phyloP scores from a whole-genome alignment of 1,140 invertebrate genomes.

The Orius insidiosus region DNA sequence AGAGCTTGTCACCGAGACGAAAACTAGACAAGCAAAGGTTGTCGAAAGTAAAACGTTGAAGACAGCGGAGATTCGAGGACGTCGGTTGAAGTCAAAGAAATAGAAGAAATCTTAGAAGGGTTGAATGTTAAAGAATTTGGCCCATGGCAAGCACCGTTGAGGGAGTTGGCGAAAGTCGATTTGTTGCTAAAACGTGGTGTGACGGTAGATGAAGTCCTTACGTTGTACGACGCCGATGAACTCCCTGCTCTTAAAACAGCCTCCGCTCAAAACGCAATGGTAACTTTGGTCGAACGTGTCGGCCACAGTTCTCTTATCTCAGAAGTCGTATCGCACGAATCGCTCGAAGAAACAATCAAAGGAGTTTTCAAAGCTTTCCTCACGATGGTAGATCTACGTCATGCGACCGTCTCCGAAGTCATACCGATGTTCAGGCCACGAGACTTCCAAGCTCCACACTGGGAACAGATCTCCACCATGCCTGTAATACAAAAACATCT shows the following conservation, averaged over 20 bases:
- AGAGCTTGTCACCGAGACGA: conserved; percentile 16
- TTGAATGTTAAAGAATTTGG: conserved; percentile 61
- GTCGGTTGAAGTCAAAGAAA: conserved; percentile 40
- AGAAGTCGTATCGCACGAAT: conserved; percentile 60
- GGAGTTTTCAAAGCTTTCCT: conserved; percentile 68
- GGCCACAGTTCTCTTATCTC: conserved; percentile 60
- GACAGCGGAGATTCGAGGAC: conserved; percentile 28
- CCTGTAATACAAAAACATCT: conserved; percentile 7
- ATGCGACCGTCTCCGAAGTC: conserved; percentile 64
- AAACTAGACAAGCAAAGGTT: conserved; percentile 15
- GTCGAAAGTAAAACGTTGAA: conserved; percentile 28
- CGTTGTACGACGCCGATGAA: conserved; percentile 47
- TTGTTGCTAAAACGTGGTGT: conserved; percentile 55
- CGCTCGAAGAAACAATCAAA: conserved; percentile 51
- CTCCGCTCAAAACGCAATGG: conserved; percentile 60
- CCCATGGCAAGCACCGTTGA: conserved; percentile 51
- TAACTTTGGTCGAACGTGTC: conserved; percentile 61
- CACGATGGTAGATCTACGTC: conserved; percentile 61
- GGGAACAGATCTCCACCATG: conserved; percentile 39
- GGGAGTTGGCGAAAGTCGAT: conserved; percentile 64
- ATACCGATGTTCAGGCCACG: conserved; percentile 61
- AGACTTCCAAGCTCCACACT: conserved; percentile 58
- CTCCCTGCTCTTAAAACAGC: conserved; percentile 59
- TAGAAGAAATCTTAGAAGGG: conserved; percentile 52
- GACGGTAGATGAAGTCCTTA: conserved; percentile 39